These are phyloP conservation scores for Oegoconia quadripuncta DNA, from an alignment of 2,888 invertebrate genomes.

Conservation along the genomic window DNA sequence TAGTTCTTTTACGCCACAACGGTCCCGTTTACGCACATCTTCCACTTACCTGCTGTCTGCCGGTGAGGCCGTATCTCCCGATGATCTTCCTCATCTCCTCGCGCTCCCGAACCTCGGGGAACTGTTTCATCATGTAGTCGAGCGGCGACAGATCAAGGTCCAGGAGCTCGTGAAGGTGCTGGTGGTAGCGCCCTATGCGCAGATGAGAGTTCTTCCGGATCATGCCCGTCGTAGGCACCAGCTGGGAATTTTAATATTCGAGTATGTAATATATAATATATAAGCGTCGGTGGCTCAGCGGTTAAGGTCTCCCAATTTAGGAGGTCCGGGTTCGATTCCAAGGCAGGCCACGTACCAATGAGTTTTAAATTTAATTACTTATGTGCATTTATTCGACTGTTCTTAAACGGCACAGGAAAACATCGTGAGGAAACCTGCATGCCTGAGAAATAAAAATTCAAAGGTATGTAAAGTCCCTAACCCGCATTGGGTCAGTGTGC, in stretches of 20 bases:
- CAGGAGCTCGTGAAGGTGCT: constrained; percentile 97
- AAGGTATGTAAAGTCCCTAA: neutral
- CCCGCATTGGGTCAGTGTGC: neutral
- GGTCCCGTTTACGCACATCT: no score
- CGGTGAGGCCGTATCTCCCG: constrained; percentile 98
- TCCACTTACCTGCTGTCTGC: constrained; percentile 93
- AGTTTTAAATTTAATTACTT: no score
- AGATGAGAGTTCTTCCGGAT: constrained; percentile 99
- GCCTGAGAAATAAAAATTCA: neutral
- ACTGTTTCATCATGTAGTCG: constrained; percentile 98
- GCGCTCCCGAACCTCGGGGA: constrained; percentile 97
- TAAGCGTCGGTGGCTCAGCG: no score
- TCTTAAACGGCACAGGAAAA: no score
- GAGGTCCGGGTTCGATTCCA: no score
- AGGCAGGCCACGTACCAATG: no score
- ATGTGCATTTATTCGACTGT: no score
- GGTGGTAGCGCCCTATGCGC: constrained; percentile 98
- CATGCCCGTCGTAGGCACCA: constrained; percentile 97
- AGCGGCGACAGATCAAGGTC: constrained; percentile 96
- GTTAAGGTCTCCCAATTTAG: no score
- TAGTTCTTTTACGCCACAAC: no score
- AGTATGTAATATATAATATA: no score
- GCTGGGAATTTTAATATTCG: constrained; percentile 69
- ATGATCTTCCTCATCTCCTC: constrained; percentile 99
- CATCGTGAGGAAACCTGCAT: no score